Conservation (phyloP, 2,113 vertebrate genomes). For the Polyodon spathula region DNA sequence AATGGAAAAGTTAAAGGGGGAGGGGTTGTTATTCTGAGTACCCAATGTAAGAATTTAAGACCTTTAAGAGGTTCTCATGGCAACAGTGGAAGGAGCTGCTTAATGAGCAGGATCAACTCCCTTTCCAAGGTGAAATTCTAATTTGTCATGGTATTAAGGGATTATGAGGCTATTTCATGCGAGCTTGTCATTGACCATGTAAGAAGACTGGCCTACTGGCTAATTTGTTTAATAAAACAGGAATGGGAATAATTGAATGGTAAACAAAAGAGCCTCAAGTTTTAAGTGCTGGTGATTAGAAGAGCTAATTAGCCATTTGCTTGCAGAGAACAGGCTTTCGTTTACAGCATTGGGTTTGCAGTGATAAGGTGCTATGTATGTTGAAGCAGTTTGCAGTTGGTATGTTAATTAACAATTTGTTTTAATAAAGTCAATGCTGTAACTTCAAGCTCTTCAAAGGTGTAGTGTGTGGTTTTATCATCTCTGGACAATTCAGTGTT, state of each 20-base stretch:
- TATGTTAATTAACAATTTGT: too few species aligned
- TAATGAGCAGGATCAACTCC: slow-evolving; percentile 26
- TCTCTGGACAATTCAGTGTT: too few species aligned
- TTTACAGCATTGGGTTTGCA: neutral
- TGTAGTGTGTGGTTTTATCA: too few species aligned
- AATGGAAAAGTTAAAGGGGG: slow-evolving; percentile 7
- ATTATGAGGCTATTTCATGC: slow-evolving; percentile 23
- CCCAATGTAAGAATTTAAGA: neutral
- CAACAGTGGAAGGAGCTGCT: slow-evolving; percentile 25
- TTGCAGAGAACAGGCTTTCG: neutral
- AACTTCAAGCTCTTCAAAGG: too few species aligned
- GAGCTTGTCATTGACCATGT: slow-evolving; percentile 5
- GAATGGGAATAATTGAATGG: neutral
- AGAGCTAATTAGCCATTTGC: slow-evolving; percentile 4
- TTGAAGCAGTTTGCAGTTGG: neutral
- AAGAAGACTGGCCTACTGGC: neutral
- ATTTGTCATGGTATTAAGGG: neutral
- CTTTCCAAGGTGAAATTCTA: slow-evolving; percentile 13
- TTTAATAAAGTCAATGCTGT: too few species aligned
- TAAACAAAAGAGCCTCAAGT: neutral
- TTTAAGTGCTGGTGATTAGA: slow-evolving; percentile 9
- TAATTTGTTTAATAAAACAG: slow-evolving; percentile 6
- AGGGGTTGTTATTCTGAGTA: slow-evolving; percentile 6
- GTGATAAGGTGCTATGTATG: neutral
- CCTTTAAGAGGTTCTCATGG: slow-evolving; percentile 34